Evolutionary conservation across 2,888 invertebrate species (phyloP).

Genomic region (Callosobruchus maculatus): DNA sequence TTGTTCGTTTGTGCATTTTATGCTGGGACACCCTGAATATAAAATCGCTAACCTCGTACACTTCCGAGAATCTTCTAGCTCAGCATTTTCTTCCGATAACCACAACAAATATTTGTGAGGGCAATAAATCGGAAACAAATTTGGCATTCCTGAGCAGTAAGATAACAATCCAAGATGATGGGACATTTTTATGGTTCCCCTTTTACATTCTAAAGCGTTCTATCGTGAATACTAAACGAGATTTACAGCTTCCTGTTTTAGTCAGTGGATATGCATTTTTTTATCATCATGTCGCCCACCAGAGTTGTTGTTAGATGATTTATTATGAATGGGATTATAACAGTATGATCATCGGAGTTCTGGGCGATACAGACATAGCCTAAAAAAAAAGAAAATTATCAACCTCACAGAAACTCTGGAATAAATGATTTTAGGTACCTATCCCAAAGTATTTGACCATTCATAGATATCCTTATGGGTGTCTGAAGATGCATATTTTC

Average conservation of each 20-base stretch:
- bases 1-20: too few species aligned
- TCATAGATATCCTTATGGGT: too few species aligned
- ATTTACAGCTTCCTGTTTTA: not conserved
- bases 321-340: not conserved
- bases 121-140: not conserved
- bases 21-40: too few species aligned
- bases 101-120: not conserved
- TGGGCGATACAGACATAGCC: too few species aligned
- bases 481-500: too few species aligned
- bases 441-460: too few species aligned
- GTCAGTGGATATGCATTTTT: not conserved
- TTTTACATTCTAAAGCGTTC: not conserved
- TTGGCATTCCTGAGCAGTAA: not conserved
- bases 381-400: too few species aligned
- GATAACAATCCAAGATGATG: not conserved
- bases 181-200: not conserved
- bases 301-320: not conserved
- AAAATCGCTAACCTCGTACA: too few species aligned
- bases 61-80: too few species aligned
- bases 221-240: not conserved
- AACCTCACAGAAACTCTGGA: too few species aligned
- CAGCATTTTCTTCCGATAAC: not conserved
- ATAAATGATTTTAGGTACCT: too few species aligned
- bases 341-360: not conserved
- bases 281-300: not conserved